Evolutionary conservation across 2,888 invertebrate genomes (phyloP).

Genomic region (Apotomis betuletana): DNA sequence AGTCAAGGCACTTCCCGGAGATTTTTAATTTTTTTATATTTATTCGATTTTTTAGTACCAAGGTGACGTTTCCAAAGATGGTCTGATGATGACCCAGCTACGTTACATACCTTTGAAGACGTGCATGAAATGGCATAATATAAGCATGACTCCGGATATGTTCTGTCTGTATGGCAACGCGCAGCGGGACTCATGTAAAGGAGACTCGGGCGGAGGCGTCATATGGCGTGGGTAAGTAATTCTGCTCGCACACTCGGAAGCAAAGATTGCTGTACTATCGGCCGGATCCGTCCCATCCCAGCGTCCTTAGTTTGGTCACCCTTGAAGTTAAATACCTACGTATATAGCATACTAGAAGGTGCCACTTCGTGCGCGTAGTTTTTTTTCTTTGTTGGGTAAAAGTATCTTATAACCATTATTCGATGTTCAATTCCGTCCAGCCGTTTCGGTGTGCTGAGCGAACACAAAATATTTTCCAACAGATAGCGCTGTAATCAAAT

Average conservation of each 20-base stretch:
- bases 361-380: too few species aligned
- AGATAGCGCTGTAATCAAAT: too few species aligned
- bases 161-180: conserved; percentile 72
- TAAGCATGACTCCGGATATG: conserved; percentile 61
- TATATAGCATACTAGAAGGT: too few species aligned
- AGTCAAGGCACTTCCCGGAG: background rate
- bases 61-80: conserved; percentile 58
- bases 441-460: too few species aligned
- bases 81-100: conserved; percentile 59
- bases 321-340: too few species aligned
- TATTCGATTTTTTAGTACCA: conserved; percentile 53
- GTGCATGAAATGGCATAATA: conserved; percentile 57
- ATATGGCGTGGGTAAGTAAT: conserved; percentile 65
- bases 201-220: conserved; percentile 72
- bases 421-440: too few species aligned
- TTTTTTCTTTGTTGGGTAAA: too few species aligned
- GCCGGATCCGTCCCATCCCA: too few species aligned
- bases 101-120: conserved; percentile 51
- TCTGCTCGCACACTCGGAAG: background rate
- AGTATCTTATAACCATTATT: too few species aligned
- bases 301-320: too few species aligned
- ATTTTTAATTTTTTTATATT: background rate
- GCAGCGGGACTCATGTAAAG: conserved; percentile 64
- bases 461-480: too few species aligned
- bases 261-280: too few species aligned